Conservation (phyloP, 1,140 invertebrate genomes). For the Solenopsis invicta region DNA sequence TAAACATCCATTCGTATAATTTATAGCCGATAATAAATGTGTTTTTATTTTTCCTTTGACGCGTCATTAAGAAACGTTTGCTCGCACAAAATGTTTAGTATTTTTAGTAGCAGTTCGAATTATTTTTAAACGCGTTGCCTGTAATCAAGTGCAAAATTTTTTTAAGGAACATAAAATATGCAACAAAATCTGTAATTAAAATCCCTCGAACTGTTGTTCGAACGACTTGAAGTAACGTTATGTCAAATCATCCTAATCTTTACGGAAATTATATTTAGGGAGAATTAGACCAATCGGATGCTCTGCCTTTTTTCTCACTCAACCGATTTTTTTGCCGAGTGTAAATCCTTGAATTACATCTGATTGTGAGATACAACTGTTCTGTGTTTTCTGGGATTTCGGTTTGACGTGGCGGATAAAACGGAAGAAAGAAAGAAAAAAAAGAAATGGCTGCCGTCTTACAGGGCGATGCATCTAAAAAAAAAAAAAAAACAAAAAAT, state of each 20-base stretch:
- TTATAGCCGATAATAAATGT: not conserved
- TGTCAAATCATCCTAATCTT: not conserved
- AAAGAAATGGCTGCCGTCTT: not conserved
- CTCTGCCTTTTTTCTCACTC: constrained; percentile 24
- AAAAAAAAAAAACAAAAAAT: constrained; percentile 46
- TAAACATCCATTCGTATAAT: not conserved
- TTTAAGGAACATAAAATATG: not conserved
- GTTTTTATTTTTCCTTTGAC: not conserved
- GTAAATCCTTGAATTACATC: constrained; percentile 28
- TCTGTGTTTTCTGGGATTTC: constrained; percentile 9
- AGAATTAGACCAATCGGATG: not conserved
- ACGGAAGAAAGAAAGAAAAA: no score
- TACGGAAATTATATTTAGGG: not conserved
- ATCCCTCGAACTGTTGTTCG: not conserved
- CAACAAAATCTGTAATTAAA: not conserved
- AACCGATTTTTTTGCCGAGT: not conserved
- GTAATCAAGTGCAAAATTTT: not conserved
- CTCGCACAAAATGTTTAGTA: not conserved
- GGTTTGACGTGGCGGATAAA: not conserved
- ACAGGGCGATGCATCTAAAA: not conserved
- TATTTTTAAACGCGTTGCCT: not conserved
- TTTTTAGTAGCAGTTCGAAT: not conserved
- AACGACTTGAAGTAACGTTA: not conserved
- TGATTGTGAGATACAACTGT: constrained; percentile 21
- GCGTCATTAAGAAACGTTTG: not conserved